Percentiles rank a stretch among this genome's conserved stretches.
Evolutionary conservation across 2,888 invertebrate genomes (phyloP).

Genomic region (Suillia variegata): DNA sequence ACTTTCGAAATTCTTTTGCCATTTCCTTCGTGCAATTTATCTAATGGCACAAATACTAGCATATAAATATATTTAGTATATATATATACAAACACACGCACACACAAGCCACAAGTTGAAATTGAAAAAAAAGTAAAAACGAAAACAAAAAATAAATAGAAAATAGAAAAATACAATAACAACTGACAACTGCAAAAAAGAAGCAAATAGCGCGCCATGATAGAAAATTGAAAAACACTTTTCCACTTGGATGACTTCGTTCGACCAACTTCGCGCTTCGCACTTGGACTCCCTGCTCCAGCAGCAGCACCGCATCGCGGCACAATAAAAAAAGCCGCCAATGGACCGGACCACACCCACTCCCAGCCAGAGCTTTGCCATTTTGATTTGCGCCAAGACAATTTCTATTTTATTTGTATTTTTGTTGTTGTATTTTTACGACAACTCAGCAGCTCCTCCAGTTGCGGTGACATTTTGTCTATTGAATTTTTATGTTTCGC

Average conservation of each 20-base stretch:
- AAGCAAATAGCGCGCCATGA: too few species aligned
- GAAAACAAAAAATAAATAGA: not conserved
- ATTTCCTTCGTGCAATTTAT: slow-evolving; percentile 23
- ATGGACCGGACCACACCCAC: not conserved
- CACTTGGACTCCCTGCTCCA: too few species aligned
- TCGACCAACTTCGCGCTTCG: too few species aligned
- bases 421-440: too few species aligned
- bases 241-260: slow-evolving; percentile 21
- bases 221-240: slow-evolving; percentile 29
- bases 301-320: not conserved
- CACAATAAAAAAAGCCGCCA: not conserved
- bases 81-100: too few species aligned
- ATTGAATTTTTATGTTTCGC: slow-evolving; percentile 11
- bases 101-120: slow-evolving; percentile 7
- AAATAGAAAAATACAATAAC: slow-evolving; percentile 1
- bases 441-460: too few species aligned
- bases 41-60: too few species aligned
- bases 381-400: not conserved
- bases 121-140: slow-evolving; percentile 4
- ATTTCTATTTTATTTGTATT: not conserved
- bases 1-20: not conserved
- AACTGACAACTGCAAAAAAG: slow-evolving; percentile 10
- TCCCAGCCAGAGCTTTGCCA: not conserved
- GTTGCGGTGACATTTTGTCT: slow-evolving; percentile 11
- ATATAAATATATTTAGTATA: too few species aligned